Percentiles rank a stretch among this genome's conserved stretches.
Evolutionary conservation across 2,888 invertebrate genomes (phyloP).

Genomic region (Asteroscopus sphinx): DNA sequence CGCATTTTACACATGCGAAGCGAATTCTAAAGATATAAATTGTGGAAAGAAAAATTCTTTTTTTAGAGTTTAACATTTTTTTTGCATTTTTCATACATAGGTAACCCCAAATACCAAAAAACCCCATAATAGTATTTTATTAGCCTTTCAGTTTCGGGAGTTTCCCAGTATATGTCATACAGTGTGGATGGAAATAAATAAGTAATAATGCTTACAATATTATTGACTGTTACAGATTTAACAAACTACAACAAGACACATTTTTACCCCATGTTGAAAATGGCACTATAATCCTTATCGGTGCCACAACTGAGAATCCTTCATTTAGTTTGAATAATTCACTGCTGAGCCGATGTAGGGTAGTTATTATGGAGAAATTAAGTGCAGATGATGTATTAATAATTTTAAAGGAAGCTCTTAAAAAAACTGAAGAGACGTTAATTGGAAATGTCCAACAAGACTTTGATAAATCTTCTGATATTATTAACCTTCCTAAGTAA

Average conservation of each 20-base stretch:
- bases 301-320: constrained; percentile 97
- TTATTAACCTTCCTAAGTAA: constrained; percentile 66
- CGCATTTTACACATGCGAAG: too few species aligned
- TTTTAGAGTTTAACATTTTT: too few species aligned
- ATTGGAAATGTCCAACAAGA: constrained; percentile 68
- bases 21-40: too few species aligned
- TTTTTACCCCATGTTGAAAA: constrained; percentile 95
- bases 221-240: constrained; percentile 91
- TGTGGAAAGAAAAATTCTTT: too few species aligned
- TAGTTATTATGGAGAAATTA: constrained; percentile 93
- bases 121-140: too few species aligned
- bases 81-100: too few species aligned
- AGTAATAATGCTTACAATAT: background rate
- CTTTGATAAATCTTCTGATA: constrained; percentile 42
- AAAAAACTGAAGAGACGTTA: constrained; percentile 66
- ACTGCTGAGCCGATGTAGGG: constrained; percentile 93
- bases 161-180: too few species aligned
- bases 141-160: too few species aligned
- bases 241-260: constrained; percentile 95
- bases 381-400: constrained; percentile 88
- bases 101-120: too few species aligned
- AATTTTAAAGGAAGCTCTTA: constrained; percentile 91
- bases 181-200: too few species aligned
- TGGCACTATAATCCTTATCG: constrained; percentile 94
- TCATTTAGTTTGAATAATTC: constrained; percentile 95